These are phyloP conservation scores for Lithophane leautieri DNA, from an alignment of 2,888 invertebrate genomes.

Conservation along the genomic window DNA sequence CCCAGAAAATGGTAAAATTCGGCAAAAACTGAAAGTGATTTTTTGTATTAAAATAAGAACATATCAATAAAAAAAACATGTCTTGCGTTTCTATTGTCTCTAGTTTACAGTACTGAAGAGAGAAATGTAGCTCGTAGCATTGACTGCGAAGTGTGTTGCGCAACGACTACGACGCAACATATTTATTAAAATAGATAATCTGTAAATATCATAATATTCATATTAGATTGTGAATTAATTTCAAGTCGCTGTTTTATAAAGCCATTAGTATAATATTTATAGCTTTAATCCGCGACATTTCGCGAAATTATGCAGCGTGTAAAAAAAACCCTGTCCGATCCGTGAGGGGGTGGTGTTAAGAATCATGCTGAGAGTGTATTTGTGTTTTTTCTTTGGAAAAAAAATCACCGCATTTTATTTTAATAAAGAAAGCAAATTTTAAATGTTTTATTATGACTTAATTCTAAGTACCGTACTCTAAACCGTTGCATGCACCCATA, in stretches of 20 bases:
- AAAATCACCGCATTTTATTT: too few relatives aligned
- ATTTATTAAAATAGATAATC: background rate
- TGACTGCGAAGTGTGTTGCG: background rate
- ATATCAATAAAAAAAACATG: background rate
- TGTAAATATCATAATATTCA: background rate
- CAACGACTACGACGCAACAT: background rate
- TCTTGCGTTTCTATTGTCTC: background rate
- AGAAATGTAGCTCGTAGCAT: too few relatives aligned
- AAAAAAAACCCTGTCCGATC: too few relatives aligned
- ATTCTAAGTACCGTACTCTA: too few relatives aligned
- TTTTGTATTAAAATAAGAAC: background rate
- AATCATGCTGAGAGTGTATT: too few relatives aligned
- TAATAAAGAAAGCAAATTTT: too few relatives aligned
- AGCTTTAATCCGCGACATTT: too few relatives aligned
- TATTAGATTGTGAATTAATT: background rate
- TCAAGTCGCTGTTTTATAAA: background rate
- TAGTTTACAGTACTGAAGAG: background rate
- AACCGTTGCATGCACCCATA: too few relatives aligned
- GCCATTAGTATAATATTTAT: background rate
- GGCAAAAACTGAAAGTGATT: background rate
- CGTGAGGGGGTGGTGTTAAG: too few relatives aligned
- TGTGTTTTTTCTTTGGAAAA: too few relatives aligned
- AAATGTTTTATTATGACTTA: too few relatives aligned
- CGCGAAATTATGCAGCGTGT: too few relatives aligned
- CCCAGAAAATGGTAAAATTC: background rate